Evolutionary conservation across 2,113 vertebrate genomes (phyloP).

Genomic region (Synodontis membranacea): DNA sequence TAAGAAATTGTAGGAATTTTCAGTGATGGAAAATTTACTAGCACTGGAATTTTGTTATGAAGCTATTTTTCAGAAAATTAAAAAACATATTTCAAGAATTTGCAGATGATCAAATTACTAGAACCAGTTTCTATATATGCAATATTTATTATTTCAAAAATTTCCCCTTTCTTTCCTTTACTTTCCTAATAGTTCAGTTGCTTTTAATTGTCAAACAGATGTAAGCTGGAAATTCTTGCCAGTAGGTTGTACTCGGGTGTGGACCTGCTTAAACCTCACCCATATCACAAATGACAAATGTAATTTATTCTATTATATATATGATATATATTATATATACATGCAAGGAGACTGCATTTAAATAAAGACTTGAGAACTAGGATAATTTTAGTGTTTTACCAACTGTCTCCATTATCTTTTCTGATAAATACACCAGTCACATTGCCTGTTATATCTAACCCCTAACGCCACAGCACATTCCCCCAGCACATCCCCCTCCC

Average conservation of each 20-base stretch:
- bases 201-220: background rate
- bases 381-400: conserved; percentile 56
- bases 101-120: background rate
- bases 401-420: conserved; percentile 63
- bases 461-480: conserved; percentile 63
- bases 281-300: background rate
- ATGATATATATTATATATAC: background rate
- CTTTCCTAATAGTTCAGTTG: too few species aligned
- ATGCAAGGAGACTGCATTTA: conserved; percentile 42
- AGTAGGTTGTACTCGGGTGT: background rate
- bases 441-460: conserved; percentile 60
- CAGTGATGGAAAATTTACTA: conserved; percentile 22
- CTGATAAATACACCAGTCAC: conserved; percentile 61
- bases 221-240: background rate
- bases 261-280: background rate
- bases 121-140: background rate
- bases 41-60: background rate
- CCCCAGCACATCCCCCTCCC: conserved; percentile 74
- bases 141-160: background rate
- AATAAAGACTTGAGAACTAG: conserved; percentile 56
- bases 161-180: too few species aligned
- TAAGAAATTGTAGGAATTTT: conserved; percentile 40
- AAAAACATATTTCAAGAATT: background rate
- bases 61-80: background rate
- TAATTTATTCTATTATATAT: background rate